A percentile compares a stretch with the other conserved stretches of the same genome.
Conservation (phyloP, 2,888 invertebrate genomes). For the Lordiphosa fenestrarum region DNA sequence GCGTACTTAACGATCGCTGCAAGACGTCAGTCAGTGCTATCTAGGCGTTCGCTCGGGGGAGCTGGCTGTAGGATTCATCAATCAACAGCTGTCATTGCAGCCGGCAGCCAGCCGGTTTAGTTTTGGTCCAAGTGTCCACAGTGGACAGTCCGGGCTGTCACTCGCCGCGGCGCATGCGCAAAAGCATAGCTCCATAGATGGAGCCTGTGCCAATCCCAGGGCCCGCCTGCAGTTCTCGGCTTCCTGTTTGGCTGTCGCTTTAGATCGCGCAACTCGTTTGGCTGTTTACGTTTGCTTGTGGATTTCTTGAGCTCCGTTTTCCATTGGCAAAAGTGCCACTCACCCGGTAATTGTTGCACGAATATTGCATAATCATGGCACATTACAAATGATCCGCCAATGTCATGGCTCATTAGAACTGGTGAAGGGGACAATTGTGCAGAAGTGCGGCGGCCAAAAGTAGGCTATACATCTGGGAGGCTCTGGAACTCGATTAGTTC, state of each 20-base stretch:
- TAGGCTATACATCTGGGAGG: neutral
- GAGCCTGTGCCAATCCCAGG: constrained; percentile 30
- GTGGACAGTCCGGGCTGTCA: constrained; percentile 37
- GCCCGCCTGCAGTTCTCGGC: constrained; percentile 40
- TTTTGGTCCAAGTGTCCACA: constrained; percentile 20
- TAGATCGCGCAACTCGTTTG: constrained; percentile 9
- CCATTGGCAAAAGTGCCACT: constrained; percentile 56
- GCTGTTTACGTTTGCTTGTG: constrained; percentile 23
- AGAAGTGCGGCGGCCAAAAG: constrained; percentile 20
- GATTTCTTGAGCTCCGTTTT: constrained; percentile 14
- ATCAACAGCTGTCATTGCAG: constrained; percentile 71
- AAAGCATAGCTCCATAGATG: constrained; percentile 16
- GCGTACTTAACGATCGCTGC: constrained; percentile 59
- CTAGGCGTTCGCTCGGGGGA: constrained; percentile 29
- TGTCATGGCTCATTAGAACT: constrained; percentile 46
- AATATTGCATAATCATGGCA: constrained; percentile 69
- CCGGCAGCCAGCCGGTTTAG: constrained; percentile 51
- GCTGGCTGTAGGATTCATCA: constrained; percentile 65
- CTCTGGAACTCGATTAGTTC: too few species aligned
- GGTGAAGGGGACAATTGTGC: constrained; percentile 11
- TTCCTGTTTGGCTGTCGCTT: constrained; percentile 44
- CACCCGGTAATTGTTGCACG: constrained; percentile 65
- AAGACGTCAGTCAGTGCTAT: constrained; percentile 18
- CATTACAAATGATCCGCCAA: constrained; percentile 53
- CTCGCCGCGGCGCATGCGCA: constrained; percentile 57